These are phyloP conservation scores for Peromyscus aztecus DNA, from an alignment of 2,797 vertebrate species.

Conservation along the genomic window DNA sequence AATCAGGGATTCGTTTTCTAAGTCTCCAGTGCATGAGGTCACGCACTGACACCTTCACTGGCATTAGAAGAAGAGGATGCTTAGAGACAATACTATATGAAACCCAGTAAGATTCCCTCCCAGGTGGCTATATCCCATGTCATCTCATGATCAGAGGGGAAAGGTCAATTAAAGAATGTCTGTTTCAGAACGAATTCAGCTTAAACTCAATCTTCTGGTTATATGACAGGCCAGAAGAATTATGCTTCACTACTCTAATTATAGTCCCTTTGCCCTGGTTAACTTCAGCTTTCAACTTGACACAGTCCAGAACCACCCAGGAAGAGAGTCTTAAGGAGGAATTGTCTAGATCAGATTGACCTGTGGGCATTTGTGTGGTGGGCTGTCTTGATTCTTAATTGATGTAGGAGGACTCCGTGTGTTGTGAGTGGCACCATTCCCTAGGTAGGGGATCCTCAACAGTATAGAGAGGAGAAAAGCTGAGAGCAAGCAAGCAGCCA, in stretches of 20 bases:
- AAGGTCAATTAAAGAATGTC: not conserved
- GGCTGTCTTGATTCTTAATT: not conserved
- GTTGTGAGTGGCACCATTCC: not conserved
- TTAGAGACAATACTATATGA: not conserved
- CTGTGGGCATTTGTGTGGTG: not conserved
- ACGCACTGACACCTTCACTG: not conserved
- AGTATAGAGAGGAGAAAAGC: not conserved
- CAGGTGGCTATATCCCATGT: not conserved
- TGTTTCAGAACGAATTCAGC: slow-evolving; percentile 48
- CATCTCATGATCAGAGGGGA: not conserved
- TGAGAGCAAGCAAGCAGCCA: not conserved
- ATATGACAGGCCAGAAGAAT: not conserved
- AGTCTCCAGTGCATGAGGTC: not conserved
- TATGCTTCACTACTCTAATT: not conserved
- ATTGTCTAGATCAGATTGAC: not conserved
- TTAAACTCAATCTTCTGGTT: not conserved
- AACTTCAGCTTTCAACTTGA: not conserved
- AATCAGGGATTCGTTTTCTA: slow-evolving; percentile 62
- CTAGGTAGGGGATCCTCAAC: not conserved
- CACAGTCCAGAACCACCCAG: not conserved
- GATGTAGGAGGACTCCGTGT: not conserved
- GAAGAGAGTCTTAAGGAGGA: not conserved
- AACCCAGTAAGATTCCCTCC: not conserved
- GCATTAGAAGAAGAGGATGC: not conserved
- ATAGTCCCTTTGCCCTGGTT: not conserved